These are phyloP conservation scores for Aselliscus stoliczkanus DNA, from an alignment of 2,797 vertebrate species.

Conservation along the genomic window DNA sequence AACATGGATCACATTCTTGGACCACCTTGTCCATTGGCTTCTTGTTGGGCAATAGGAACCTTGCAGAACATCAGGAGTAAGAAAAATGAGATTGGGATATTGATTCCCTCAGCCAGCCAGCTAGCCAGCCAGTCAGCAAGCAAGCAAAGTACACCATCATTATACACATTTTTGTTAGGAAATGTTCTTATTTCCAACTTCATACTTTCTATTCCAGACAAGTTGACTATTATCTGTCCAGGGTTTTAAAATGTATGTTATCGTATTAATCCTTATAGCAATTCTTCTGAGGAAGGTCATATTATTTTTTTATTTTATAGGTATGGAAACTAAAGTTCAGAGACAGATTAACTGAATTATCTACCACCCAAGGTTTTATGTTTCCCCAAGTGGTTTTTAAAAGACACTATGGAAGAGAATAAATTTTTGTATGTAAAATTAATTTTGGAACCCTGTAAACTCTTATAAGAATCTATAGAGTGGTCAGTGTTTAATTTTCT, in stretches of 20 bases:
- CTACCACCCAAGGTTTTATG: not conserved
- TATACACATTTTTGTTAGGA: not conserved
- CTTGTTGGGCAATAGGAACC: not conserved
- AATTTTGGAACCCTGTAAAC: not conserved
- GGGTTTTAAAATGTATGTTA: not conserved
- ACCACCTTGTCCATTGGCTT: not conserved
- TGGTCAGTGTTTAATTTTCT: not conserved
- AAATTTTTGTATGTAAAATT: not conserved
- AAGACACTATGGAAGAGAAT: not conserved
- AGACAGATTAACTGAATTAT: not conserved
- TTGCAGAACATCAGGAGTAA: not conserved
- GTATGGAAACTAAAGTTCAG: conserved; percentile 13
- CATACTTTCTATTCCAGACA: not conserved
- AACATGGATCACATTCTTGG: not conserved
- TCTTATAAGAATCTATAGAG: not conserved
- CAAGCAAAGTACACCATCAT: not conserved
- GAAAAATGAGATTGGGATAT: not conserved
- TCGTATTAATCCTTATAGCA: not conserved
- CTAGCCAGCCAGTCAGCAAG: not conserved
- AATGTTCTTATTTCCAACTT: not conserved
- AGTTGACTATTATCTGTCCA: not conserved
- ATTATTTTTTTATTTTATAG: conserved; percentile 25
- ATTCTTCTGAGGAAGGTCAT: not conserved
- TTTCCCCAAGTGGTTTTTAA: not conserved
- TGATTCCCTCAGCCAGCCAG: not conserved